A percentile compares a stretch with the other conserved stretches of the same genome.
Conservation (phyloP, 2,113 vertebrate genomes). For the Falcunculus frontatus region DNA sequence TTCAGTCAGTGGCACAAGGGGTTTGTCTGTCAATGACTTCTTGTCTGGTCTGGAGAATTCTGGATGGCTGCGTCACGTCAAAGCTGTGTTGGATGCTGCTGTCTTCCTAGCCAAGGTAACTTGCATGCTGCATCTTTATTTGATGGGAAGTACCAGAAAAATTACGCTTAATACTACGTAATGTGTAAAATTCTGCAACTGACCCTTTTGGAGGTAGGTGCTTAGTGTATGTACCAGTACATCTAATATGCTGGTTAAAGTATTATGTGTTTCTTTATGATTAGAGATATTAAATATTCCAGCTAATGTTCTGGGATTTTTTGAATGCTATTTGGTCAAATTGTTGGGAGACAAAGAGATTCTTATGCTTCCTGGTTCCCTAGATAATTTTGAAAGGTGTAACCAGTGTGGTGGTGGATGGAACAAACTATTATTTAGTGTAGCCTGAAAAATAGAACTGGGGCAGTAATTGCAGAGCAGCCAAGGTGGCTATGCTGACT, state of each 20-base stretch:
- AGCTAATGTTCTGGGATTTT: neutral
- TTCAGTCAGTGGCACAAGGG: constrained; percentile 85
- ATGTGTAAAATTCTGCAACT: neutral
- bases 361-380: neutral
- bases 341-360: neutral
- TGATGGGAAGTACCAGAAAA: neutral
- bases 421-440: neutral
- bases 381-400: neutral
- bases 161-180: neutral
- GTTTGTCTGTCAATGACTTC: constrained; percentile 87
- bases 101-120: constrained; percentile 89
- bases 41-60: constrained; percentile 88
- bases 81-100: constrained; percentile 90
- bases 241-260: neutral
- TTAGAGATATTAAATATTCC: neutral
- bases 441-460: neutral
- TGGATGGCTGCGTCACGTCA: constrained; percentile 95
- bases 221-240: neutral
- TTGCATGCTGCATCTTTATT: neutral
- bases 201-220: neutral
- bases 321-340: neutral
- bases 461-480: neutral
- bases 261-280: neutral
- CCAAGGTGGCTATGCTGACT: neutral
- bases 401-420: neutral